Percentiles rank a stretch among this genome's conserved stretches.
Conservation (phyloP, 2,113 vertebrate genomes). For the Bungarus multicinctus region DNA sequence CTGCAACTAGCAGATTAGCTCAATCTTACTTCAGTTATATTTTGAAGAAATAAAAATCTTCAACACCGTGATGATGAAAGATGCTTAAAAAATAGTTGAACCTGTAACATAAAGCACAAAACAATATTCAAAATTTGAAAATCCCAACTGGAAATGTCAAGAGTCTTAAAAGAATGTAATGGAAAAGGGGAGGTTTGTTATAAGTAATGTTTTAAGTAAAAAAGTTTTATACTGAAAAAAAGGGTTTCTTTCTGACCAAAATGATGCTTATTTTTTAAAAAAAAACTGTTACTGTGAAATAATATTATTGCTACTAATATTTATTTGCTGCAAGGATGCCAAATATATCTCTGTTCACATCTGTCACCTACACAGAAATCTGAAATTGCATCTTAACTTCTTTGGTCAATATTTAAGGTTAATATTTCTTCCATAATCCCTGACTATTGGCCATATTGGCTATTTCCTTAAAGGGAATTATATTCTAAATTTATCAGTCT, state of each 20-base stretch:
- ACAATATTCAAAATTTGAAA: neutral
- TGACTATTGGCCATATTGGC: neutral
- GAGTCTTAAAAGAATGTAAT: neutral
- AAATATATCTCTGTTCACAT: neutral
- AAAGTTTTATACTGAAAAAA: neutral
- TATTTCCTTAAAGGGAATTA: neutral
- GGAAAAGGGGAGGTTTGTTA: neutral
- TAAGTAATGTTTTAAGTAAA: neutral
- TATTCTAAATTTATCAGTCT: neutral
- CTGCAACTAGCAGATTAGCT: neutral
- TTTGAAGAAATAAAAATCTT: neutral
- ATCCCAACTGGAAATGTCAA: neutral
- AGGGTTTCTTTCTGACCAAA: neutral
- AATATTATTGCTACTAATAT: neutral
- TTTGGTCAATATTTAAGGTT: neutral
- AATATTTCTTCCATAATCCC: neutral
- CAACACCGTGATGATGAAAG: neutral
- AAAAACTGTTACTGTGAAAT: neutral
- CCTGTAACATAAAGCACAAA: neutral
- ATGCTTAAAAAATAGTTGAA: neutral
- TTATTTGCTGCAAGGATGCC: neutral
- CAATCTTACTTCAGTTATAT: neutral
- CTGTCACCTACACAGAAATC: neutral
- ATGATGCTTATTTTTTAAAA: neutral
- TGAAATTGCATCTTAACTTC: neutral